Conservation (phyloP, 2,113 vertebrate genomes). For the Clarias batrachus region DNA sequence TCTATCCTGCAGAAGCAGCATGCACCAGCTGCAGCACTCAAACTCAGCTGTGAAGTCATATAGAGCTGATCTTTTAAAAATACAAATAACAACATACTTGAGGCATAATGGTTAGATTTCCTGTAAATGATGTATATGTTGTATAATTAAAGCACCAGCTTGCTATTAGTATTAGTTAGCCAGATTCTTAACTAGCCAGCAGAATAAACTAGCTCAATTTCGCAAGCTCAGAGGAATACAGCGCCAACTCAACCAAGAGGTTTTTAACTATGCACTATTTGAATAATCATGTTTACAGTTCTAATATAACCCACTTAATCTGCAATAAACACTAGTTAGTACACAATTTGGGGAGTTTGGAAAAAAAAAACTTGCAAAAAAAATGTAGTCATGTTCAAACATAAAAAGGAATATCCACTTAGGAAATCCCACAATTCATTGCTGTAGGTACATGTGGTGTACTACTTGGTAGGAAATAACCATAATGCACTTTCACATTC, state of each 20-base stretch:
- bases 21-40: not conserved
- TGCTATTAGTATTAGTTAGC: not conserved
- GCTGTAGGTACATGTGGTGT: not conserved
- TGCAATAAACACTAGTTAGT: not conserved
- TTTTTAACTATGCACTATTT: not conserved
- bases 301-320: not conserved
- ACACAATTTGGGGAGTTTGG: not conserved
- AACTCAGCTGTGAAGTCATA: not conserved
- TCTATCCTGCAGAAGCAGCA: not conserved
- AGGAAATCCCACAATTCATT: conserved; percentile 2
- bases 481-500: not conserved
- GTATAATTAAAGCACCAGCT: not conserved
- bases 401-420: not conserved
- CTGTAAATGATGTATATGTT: not conserved
- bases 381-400: not conserved
- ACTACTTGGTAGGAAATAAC: not conserved
- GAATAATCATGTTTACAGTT: not conserved
- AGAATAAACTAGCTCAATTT: not conserved
- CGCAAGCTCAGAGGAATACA: not conserved
- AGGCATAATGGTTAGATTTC: not conserved
- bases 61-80: not conserved
- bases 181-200: not conserved
- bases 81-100: too few relatives aligned
- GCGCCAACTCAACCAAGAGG: not conserved
- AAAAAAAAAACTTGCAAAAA: not conserved